Conservation (phyloP, 2,888 invertebrate genomes). For the Dorcus hopei region DNA sequence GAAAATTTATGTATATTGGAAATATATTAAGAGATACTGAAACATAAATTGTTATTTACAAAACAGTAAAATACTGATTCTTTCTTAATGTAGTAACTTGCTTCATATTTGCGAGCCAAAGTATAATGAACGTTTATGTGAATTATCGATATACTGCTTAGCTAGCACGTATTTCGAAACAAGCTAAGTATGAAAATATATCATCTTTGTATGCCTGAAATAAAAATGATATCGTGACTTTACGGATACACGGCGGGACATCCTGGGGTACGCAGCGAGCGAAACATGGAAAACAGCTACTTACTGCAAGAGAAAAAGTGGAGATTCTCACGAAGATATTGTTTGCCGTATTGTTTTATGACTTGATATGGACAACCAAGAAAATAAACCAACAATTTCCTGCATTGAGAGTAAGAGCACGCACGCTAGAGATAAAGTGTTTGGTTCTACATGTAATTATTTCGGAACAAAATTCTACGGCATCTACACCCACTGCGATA, state of each 20-base stretch:
- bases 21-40: no score
- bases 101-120: no score
- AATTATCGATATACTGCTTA: background rate
- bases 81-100: no score
- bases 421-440: no score
- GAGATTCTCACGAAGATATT: constrained; percentile 1
- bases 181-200: background rate
- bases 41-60: no score
- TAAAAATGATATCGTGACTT: constrained; percentile 15
- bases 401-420: no score
- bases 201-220: background rate
- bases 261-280: constrained; percentile 1
- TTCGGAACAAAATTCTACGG: no score
- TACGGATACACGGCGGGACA: constrained; percentile 7
- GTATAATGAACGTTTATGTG: no score
- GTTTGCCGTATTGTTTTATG: background rate
- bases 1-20: no score
- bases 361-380: background rate
- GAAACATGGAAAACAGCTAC: constrained; percentile 4
- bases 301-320: background rate
- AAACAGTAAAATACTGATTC: no score
- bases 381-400: no score
- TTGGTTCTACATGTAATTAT: no score
- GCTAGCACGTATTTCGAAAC: background rate
- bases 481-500: constrained; percentile 11